phyloP scores from a whole-genome alignment of 92 coral and sea anemone genomes.

The Zoanthus sociatus region DNA sequence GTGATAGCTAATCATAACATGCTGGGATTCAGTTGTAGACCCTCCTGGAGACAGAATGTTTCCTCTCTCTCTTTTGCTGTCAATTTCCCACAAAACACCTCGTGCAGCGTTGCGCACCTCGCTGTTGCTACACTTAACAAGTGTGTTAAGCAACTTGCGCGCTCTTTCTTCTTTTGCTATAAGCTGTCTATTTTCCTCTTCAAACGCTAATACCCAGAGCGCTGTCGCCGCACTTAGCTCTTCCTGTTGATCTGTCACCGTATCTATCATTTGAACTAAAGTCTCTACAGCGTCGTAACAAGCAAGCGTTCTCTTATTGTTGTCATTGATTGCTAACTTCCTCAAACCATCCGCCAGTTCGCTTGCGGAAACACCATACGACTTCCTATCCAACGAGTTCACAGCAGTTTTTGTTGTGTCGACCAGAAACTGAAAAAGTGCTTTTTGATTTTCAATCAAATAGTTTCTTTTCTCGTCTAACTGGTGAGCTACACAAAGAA shows the following conservation, averaged over 20 bases:
- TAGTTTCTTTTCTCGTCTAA: slow-evolving; percentile 63
- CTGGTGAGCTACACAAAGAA: slow-evolving; percentile 61
- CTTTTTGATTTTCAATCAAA: slow-evolving; percentile 49
- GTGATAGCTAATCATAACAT: slow-evolving; percentile 82
- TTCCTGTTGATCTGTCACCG: slow-evolving; percentile 58
- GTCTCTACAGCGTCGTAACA: slow-evolving; percentile 66
- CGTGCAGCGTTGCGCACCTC: slow-evolving; percentile 64
- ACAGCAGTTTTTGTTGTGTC: slow-evolving; percentile 48
- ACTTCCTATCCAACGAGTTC: slow-evolving; percentile 48
- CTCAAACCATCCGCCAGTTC: slow-evolving; percentile 68
- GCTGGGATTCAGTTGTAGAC: slow-evolving; percentile 21
- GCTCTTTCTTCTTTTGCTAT: slow-evolving; percentile 53
- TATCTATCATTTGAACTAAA: slow-evolving; percentile 60
- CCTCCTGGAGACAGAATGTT: neutral
- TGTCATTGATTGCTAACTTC: slow-evolving; percentile 56
- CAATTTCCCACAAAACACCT: slow-evolving; percentile 85
- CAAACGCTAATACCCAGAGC: slow-evolving; percentile 79
- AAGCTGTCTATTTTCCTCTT: slow-evolving; percentile 64
- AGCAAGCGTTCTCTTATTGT: slow-evolving; percentile 62
- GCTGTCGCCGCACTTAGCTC: slow-evolving; percentile 56
- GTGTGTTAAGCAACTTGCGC: slow-evolving; percentile 26
- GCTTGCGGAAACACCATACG: slow-evolving; percentile 63
- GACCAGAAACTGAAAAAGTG: slow-evolving; percentile 42
- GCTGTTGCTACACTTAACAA: slow-evolving; percentile 57
- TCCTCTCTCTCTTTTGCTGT: slow-evolving; percentile 41